Evolutionary conservation across 1,140 invertebrate genomes (phyloP), one percentile per base, ranked within the genome.

Genomic region (Magallana angulata): DNA sequence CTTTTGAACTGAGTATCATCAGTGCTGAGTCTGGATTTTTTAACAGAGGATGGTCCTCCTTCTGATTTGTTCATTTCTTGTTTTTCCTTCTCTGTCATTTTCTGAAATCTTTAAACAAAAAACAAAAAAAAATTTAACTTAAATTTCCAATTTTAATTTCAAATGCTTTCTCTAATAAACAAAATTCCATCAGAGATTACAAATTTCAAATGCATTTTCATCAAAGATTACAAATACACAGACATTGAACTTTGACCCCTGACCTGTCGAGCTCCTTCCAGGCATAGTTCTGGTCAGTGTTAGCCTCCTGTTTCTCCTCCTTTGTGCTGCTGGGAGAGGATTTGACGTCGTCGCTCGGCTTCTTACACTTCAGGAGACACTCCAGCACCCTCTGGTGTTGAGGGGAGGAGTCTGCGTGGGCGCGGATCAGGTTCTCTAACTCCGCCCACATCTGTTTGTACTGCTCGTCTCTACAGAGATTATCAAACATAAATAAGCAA

Each of bases 401-500:
- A 24, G 96, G 96, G 91, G 96, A 96, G 68, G 96, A 96, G 82
- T 89, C 90, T 94, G 97, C 96, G 92, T 98, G 97, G 8, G 96
- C 96, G 86, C 97, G 96, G 0, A 99, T 94, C 85, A 98, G 96
- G 12, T 96, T 96, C 94, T 99, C 98, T 57, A 99, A 93, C 93
- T 99, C 98, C 64, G 96, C 96, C 97, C 98, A 99, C 92, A 99
- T 96, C 76, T 97, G 96, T 85, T 97, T 96, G 95, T 98, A 99
- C 91, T 98, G 98, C 91, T 99, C 98, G 90, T 98, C 98, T 90
- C 96, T 96, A 91, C 48, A 82, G 57, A 48, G 36, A 48, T 48
- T 48, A 48, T 48, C 36, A 48, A 3, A 48, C 36, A 48, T 48
- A 48, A 48, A 48, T 24, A 1, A 24, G 24, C 36, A 48, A 16